Base-by-base conservation (phyloP, 2,113 vertebrate species). In the Sylvilagus bachmani region DNA sequence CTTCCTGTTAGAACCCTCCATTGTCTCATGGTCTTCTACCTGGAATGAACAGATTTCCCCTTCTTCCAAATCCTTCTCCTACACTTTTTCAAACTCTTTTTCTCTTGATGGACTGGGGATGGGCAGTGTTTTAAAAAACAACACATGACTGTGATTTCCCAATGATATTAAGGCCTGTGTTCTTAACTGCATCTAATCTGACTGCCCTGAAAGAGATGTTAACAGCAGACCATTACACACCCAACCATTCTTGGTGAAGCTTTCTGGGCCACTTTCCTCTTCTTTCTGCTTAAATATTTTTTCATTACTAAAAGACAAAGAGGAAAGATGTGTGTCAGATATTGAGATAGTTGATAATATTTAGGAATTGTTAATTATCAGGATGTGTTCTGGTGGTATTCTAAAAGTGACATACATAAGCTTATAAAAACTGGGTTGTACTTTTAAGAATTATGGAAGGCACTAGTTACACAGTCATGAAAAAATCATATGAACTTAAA, bases 291-390 rank as follows among this genome's bases (percentile, higher is more conserved):
- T 86, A 90, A 90, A 61, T 86, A 49, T 38, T 86, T 82, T 27
- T 78, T 53, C 85, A 10, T 24, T 17, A 0, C 51, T 44, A 14
- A 62, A 19, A 10, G 19, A 14, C 44, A 61, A 53, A 61, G 38
- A 80, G 36, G 53, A 62, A 49, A 79, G 49, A 51, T 0, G 3
- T 77, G 29, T 44, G 38, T 74, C 21, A 95, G 71, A 86, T 73
- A 69, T 93, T 33, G 78, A 58, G 38, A 36, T 49, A 62, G 22
- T 70, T 78, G 11, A 10, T 79, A 61, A 14, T 73, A 73, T 53
- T 95, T 77, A 94, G n/a, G 24, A 36, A 81, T 92, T 38, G 17
- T 88, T 91, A 19, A 83, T 73, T 80, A 91, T 64, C 80, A 86
- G 29, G 8, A 53, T 58, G 12, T 80, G 80, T 73, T 55, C 96